phyloP scores from a whole-genome alignment of 35 echinoderm and acorn worm species.

The Stichopus chloronotus region DNA sequence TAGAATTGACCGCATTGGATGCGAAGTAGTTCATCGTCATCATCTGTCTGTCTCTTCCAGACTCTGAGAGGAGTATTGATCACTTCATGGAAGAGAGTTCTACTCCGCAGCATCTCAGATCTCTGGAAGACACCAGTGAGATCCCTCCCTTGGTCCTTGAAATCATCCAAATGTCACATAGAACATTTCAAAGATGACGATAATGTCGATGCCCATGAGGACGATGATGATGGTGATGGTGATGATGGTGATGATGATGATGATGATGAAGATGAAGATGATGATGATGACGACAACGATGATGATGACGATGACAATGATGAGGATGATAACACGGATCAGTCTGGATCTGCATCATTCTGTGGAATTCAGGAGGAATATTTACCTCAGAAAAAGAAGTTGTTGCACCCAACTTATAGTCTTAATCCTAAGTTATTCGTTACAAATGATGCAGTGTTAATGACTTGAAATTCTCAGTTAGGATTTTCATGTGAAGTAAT shows the following conservation, averaged over 20 bases:
- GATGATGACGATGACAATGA: too few species aligned
- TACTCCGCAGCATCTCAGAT: background rate
- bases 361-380: too few species aligned
- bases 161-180: background rate
- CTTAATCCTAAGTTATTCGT: too few species aligned
- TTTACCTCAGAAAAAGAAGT: too few species aligned
- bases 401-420: too few species aligned
- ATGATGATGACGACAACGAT: background rate
- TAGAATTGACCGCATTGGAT: background rate
- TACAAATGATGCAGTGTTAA: too few species aligned
- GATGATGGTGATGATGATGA: background rate
- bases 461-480: too few species aligned
- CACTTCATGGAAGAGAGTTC: slow-evolving; percentile 34
- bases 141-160: background rate
- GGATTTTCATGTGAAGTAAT: too few species aligned
- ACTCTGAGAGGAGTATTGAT: slow-evolving; percentile 19
- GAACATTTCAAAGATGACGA: background rate
- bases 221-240: background rate
- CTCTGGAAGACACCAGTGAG: background rate
- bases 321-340: too few species aligned
- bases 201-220: background rate
- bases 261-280: background rate
- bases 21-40: slow-evolving; percentile 12
- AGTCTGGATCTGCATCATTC: too few species aligned
- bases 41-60: background rate